Percentiles rank a stretch among this genome's conserved stretches.
Conservation (phyloP, 2,797 vertebrate species). For the Halcyon leucocephala region DNA sequence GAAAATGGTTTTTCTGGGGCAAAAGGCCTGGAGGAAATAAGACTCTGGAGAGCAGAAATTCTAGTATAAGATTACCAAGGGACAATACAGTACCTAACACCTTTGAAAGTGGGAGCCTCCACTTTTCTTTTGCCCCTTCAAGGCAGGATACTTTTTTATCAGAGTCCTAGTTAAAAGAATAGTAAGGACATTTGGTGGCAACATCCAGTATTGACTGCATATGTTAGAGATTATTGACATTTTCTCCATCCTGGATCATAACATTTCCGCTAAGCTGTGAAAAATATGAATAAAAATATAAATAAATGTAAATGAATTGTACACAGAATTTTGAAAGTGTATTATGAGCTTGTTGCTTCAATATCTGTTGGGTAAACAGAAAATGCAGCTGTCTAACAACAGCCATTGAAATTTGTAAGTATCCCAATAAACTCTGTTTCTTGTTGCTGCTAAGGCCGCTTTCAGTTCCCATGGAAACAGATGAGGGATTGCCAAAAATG, state of each 20-base stretch:
- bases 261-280: neutral
- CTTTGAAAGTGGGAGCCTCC: neutral
- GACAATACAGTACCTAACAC: neutral
- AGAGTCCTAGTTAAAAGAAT: neutral
- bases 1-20: neutral
- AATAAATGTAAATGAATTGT: conserved; percentile 25
- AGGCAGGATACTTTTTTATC: neutral
- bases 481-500: conserved; percentile 58
- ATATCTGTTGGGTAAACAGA: conserved; percentile 53
- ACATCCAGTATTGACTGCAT: neutral
- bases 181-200: neutral
- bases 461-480: conserved; percentile 70
- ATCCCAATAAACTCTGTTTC: conserved; percentile 61
- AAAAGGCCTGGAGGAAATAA: neutral
- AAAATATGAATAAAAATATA: conserved; percentile 10
- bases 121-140: too few species aligned
- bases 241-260: neutral
- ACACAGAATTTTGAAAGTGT: neutral
- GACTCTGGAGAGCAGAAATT: neutral
- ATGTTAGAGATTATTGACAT: neutral
- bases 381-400: conserved; percentile 54
- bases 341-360: neutral
- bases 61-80: neutral
- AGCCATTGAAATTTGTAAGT: conserved; percentile 47
- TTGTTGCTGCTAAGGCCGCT: conserved; percentile 25